Evolutionary conservation across 2,888 invertebrate genomes (phyloP).

Genomic region (Gastrophysa polygoni): DNA sequence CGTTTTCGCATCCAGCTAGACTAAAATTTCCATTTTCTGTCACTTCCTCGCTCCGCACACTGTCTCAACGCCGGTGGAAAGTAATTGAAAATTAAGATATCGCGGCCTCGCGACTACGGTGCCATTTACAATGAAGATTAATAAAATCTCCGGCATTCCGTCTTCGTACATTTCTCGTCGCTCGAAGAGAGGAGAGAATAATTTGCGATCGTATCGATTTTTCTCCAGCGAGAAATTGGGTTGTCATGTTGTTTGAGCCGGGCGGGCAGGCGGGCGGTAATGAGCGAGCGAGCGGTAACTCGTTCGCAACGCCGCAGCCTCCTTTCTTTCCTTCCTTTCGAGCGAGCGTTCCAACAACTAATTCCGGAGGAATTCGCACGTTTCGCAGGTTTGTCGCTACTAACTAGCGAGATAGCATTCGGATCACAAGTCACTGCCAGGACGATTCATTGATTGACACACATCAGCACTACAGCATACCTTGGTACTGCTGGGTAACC

Average conservation of each 20-base stretch:
- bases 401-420: no score
- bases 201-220: constrained; percentile 34
- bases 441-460: no score
- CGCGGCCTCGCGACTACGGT: constrained; percentile 4
- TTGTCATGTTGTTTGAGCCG: constrained; percentile 47
- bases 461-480: no score
- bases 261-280: no score
- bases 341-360: no score
- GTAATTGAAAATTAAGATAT: constrained; percentile 21
- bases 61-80: constrained; percentile 5
- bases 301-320: no score
- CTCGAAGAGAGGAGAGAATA: constrained; percentile 13
- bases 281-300: no score
- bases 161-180: constrained; percentile 12
- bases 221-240: constrained; percentile 41
- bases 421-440: no score
- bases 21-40: not conserved
- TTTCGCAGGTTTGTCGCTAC: no score
- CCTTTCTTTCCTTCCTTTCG: no score
- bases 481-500: no score
- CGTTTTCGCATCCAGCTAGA: not conserved
- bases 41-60: constrained; percentile 11
- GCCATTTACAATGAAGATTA: constrained; percentile 15
- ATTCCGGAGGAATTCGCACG: no score
- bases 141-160: constrained; percentile 15